Evolutionary conservation across 1,140 invertebrate species (phyloP).

Genomic region (Ceratina japonica): DNA sequence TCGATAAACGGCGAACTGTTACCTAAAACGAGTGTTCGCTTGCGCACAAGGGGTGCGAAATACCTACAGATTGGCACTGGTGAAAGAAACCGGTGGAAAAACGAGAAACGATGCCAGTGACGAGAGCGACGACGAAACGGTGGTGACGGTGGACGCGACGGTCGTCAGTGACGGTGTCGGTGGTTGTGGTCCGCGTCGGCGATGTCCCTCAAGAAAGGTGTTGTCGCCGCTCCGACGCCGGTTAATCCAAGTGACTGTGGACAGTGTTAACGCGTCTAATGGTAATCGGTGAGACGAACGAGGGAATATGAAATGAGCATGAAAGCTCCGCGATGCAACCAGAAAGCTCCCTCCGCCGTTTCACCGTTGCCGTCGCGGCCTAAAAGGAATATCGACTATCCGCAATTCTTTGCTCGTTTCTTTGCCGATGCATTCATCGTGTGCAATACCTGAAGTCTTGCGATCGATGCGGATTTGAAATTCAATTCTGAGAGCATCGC

Average conservation of each 20-base stretch:
- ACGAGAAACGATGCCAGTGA: constrained; percentile 5
- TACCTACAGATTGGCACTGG: too few relatives aligned
- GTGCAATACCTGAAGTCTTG: neutral
- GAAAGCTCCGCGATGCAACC: neutral
- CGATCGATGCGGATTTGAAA: neutral
- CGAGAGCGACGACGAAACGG: neutral
- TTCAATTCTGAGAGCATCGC: neutral
- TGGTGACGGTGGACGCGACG: neutral
- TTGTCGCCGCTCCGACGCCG: neutral
- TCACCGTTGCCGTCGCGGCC: neutral
- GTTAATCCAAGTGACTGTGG: neutral
- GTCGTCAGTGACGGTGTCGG: neutral
- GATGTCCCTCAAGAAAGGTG: neutral
- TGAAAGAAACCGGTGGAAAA: neutral
- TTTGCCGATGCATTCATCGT: neutral
- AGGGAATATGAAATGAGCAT: neutral
- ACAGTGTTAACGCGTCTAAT: neutral
- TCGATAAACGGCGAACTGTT: constrained; percentile 41
- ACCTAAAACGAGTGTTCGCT: constrained; percentile 33
- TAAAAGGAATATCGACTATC: neutral
- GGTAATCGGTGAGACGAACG: neutral
- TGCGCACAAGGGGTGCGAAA: constrained; percentile 11
- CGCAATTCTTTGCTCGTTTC: neutral
- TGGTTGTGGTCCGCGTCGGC: constrained; percentile 3
- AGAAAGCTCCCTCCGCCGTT: neutral